Conservation (phyloP, 1,140 invertebrate species). For the Hycleus phaleratus region DNA sequence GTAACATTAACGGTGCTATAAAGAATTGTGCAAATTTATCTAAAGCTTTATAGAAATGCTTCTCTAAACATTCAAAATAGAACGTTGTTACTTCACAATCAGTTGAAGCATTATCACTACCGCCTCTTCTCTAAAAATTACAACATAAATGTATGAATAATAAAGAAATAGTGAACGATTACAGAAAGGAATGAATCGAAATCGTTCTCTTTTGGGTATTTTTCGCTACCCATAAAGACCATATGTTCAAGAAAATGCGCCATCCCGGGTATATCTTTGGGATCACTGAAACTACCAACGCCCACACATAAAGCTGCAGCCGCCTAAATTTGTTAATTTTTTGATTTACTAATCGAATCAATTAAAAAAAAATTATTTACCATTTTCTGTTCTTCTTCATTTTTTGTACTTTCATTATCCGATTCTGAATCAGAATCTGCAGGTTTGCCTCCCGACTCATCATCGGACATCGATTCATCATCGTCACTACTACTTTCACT, state of each 20-base stretch:
- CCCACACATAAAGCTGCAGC: constrained; percentile 63
- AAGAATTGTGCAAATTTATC: constrained; percentile 90
- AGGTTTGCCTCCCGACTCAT: constrained; percentile 1
- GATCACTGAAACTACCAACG: constrained; percentile 66
- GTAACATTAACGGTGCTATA: constrained; percentile 76
- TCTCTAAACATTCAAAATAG: constrained; percentile 80
- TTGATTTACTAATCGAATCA: not conserved
- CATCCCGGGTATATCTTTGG: constrained; percentile 70
- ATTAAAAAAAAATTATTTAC: constrained; percentile 22
- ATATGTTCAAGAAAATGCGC: constrained; percentile 95
- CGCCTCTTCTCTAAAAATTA: constrained; percentile 58
- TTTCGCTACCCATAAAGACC: constrained; percentile 89
- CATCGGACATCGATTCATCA: constrained; percentile 2
- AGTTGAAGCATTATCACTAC: constrained; percentile 74
- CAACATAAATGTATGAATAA: not conserved
- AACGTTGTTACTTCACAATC: constrained; percentile 80
- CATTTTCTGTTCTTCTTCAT: constrained; percentile 41
- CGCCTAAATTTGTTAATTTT: constrained; percentile 43
- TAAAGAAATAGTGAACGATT: not conserved
- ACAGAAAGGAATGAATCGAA: constrained; percentile 67
- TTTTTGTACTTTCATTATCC: constrained; percentile 30
- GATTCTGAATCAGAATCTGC: constrained; percentile 10
- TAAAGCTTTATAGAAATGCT: constrained; percentile 62
- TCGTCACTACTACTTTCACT: constrained; percentile 12
- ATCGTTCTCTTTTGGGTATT: constrained; percentile 79